phyloP scores from a whole-genome alignment of 2,113 vertebrate species.

The Malurus elegans region DNA sequence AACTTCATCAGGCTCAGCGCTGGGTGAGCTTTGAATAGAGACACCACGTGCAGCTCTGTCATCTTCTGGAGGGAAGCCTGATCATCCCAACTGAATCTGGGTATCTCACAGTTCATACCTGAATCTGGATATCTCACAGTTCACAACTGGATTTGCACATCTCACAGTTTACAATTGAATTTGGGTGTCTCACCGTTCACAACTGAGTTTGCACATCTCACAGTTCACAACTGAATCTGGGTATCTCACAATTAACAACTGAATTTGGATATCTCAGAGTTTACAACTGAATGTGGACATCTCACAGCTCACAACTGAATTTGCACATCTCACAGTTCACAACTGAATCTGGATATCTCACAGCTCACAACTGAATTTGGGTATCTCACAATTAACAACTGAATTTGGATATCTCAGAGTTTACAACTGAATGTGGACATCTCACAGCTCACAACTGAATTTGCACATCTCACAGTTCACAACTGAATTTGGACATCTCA shows the following conservation, averaged over 20 bases:
- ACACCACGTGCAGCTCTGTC: neutral
- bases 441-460: fast-evolving
- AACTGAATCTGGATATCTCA: neutral
- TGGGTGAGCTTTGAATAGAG: neutral
- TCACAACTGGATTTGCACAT: neutral
- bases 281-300: neutral
- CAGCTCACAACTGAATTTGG: fast-evolving
- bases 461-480: neutral
- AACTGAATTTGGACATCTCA: neutral
- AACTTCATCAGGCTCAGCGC: neutral
- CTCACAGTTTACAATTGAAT: neutral
- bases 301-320: neutral
- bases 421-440: fast-evolving
- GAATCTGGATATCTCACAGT: too few species aligned
- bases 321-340: neutral
- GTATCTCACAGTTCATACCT: neutral
- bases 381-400: fast-evolving
- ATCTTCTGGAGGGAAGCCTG: neutral
- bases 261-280: neutral
- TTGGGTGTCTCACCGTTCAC: neutral
- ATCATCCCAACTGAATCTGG: fast-evolving
- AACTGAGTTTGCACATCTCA: neutral
- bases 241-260: neutral
- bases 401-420: neutral
- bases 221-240: neutral